Evolutionary conservation across 2,888 invertebrate genomes (phyloP), one percentile per base, ranked within the genome.

Genomic region (Kuschelorhynchus macadamiae): DNA sequence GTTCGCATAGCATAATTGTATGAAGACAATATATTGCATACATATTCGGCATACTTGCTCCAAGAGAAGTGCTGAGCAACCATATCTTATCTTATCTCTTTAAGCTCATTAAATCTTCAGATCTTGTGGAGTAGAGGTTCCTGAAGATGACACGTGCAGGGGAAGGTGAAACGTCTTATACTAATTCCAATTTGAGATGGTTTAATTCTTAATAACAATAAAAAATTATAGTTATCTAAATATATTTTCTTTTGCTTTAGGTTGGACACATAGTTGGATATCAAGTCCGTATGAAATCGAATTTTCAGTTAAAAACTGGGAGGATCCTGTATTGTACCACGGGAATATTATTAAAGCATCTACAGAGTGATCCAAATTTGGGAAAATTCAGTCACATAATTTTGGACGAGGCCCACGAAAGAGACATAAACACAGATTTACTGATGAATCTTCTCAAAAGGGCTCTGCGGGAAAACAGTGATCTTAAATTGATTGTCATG

Each of bases 361-460:
- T 87, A 20, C 84, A 85, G 70, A 65, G 64, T 1, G 84, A 86
- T 79, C 83, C 84, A 0, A 74, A 71, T 7, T 81, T 92, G 0
- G 75, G 80, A 11, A 88, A 88, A 9, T 88, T 89, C 68, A 86
- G 89, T 0, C 92, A 92, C 78, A 86, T 92, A 0, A 85, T 92
- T 49, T 83, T 92, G 60, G 92, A 93, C 78, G 92, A 93, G 76
- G 91, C 90, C 0, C 92, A 93, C 79, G 91, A 92, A 77, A 85
- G 92, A 4, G 89, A 88, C 71, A 86, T 91, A 0, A 89, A 91
- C 71, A 90, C 88, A 0, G 92, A 93, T 77, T 78, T 92, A 52
- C 83, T 90, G 0, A 77, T 92, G 66, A 84, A 88, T 17, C 78
- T 91, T 2, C 74, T 92, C 11, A 88, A 87, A 73, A 81, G 18